Evolutionary conservation across 1,140 invertebrate species (phyloP).

Genomic region (Copidosoma floridanum): DNA sequence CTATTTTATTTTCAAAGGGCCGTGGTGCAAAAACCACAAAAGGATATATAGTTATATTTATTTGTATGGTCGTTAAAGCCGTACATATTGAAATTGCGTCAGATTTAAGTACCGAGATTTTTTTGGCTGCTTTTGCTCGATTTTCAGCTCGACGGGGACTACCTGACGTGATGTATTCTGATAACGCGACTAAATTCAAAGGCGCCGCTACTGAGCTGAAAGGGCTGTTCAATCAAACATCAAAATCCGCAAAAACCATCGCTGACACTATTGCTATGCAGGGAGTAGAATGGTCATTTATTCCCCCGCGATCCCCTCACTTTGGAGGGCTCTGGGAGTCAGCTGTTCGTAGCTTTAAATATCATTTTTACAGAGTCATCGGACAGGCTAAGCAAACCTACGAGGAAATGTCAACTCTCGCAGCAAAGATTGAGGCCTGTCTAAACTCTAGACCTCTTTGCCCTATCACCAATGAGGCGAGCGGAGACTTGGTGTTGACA

Average conservation of each 20-base stretch:
- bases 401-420: conserved; percentile 31
- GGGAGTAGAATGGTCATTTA: conserved; percentile 32
- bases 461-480: conserved; percentile 20
- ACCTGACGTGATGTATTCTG: neutral
- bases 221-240: neutral
- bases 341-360: conserved; percentile 17
- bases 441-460: conserved; percentile 33
- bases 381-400: conserved; percentile 16
- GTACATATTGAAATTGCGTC: conserved; percentile 36
- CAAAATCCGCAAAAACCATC: neutral
- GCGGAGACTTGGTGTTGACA: neutral
- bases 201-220: conserved; percentile 8
- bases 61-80: conserved; percentile 32
- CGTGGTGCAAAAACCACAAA: conserved; percentile 8
- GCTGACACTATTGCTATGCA: too few relatives aligned
- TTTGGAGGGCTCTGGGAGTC: neutral
- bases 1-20: conserved; percentile 11
- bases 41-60: conserved; percentile 23
- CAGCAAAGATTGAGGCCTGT: conserved; percentile 27
- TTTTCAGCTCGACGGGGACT: conserved; percentile 12
- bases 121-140: conserved; percentile 24
- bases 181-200: conserved; percentile 16
- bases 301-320: conserved; percentile 15
- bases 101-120: conserved; percentile 27
- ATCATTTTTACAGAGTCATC: conserved; percentile 24